Evolutionary conservation across 2,113 vertebrate species (phyloP).

Genomic region (Epinephelus cyanopodus): DNA sequence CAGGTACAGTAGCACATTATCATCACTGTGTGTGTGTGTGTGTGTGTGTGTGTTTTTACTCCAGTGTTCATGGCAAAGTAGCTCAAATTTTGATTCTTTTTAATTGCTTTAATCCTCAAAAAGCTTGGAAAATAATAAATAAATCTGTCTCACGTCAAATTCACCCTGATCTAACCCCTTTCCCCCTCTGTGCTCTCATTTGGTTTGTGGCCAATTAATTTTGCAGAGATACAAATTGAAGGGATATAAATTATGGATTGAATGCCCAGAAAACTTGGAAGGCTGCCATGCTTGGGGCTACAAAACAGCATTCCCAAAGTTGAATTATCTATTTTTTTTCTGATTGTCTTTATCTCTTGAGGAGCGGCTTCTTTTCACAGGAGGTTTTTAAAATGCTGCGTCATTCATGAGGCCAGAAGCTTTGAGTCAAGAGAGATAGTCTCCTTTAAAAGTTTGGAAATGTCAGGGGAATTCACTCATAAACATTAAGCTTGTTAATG

Average conservation of each 20-base stretch:
- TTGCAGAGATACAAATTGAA: slow-evolving; percentile 49
- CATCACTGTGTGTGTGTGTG: background rate
- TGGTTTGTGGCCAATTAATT: slow-evolving; percentile 50
- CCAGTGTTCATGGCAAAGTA: background rate
- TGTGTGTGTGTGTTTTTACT: background rate
- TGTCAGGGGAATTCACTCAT: background rate
- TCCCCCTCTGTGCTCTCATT: slow-evolving; percentile 7
- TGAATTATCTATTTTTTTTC: slow-evolving; percentile 50
- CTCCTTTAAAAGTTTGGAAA: slow-evolving; percentile 24
- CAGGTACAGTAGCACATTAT: slow-evolving; percentile 83
- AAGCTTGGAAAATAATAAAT: slow-evolving; percentile 19
- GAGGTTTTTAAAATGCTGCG: slow-evolving; percentile 30
- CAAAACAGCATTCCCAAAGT: slow-evolving; percentile 21
- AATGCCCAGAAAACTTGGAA: slow-evolving; percentile 40
- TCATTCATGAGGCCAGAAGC: slow-evolving; percentile 15
- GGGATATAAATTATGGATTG: slow-evolving; percentile 38
- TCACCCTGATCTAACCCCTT: slow-evolving; percentile 3
- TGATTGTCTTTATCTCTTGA: slow-evolving; percentile 18
- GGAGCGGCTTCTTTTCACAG: background rate
- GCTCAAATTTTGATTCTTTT: slow-evolving; percentile 15
- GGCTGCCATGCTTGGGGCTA: background rate
- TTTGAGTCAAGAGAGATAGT: background rate
- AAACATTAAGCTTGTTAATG: slow-evolving; percentile 26
- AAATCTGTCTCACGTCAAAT: background rate
- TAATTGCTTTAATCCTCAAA: slow-evolving; percentile 51